phyloP scores from a whole-genome alignment of 2,888 invertebrate species.

The Papilio elwesi region DNA sequence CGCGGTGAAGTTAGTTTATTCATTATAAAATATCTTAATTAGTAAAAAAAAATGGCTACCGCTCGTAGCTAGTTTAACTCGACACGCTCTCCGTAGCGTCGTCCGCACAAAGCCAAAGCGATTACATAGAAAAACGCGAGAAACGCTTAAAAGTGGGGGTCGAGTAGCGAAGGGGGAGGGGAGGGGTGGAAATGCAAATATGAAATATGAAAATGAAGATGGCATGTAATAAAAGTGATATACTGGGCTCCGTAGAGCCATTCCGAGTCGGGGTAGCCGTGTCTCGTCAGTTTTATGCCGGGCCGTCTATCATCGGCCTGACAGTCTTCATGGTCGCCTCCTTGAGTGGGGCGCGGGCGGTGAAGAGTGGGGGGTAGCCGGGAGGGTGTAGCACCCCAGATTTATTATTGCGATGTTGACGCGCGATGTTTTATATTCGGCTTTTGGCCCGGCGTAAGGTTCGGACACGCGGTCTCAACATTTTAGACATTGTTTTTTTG shows the following conservation, averaged over 20 bases:
- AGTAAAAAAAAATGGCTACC: background rate
- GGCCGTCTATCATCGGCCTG: constrained; percentile 88
- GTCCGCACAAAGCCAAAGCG: constrained; percentile 54
- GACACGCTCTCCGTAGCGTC: constrained; percentile 1
- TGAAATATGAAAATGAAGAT: constrained; percentile 88
- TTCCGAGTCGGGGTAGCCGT: constrained; percentile 87
- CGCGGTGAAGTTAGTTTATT: background rate
- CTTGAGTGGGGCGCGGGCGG: constrained; percentile 45
- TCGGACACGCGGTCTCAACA: constrained; percentile 13
- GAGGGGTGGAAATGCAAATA: constrained; percentile 82
- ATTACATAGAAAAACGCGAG: constrained; percentile 80
- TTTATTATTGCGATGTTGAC: constrained; percentile 80
- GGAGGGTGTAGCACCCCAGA: constrained; percentile 58
- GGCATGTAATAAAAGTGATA: constrained; percentile 92
- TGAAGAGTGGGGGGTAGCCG: constrained; percentile 45
- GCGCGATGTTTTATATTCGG: constrained; percentile 65
- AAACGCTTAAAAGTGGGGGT: constrained; percentile 72
- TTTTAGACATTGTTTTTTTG: background rate
- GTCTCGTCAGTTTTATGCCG: constrained; percentile 90
- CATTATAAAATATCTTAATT: background rate
- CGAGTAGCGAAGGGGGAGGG: constrained; percentile 51
- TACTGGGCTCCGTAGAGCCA: constrained; percentile 91
- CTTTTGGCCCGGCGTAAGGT: constrained; percentile 22
- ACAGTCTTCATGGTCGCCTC: constrained; percentile 85
- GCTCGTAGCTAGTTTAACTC: background rate